Evolutionary conservation across 2,113 vertebrate species (phyloP).

Genomic region (Formicarius rufipectus): DNA sequence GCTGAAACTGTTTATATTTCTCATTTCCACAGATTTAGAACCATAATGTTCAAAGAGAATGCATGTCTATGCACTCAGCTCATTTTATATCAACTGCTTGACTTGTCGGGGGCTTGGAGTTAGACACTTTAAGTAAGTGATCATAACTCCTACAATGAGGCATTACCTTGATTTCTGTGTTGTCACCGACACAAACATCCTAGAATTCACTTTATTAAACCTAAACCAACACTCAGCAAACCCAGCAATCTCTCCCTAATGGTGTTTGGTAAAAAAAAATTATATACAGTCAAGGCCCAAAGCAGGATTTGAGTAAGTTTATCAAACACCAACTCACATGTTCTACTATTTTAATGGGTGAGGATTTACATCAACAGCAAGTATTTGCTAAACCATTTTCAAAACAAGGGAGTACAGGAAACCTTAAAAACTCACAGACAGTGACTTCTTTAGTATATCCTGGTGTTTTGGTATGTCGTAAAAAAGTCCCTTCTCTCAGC

Average conservation of each 20-base stretch:
- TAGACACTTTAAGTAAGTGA: background rate
- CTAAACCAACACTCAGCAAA: background rate
- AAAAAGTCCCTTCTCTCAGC: background rate
- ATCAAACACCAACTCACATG: fast-evolving
- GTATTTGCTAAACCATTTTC: background rate
- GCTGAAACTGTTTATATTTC: background rate
- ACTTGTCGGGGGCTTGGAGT: background rate
- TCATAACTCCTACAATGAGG: background rate
- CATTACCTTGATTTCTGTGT: background rate
- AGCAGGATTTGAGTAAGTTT: background rate
- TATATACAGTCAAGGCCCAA: background rate
- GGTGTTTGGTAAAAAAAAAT: background rate
- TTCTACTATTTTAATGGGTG: background rate
- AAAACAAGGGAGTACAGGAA: background rate
- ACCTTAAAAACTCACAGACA: background rate
- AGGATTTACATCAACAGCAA: background rate
- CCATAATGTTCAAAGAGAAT: background rate
- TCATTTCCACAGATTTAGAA: background rate
- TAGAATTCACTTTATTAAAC: background rate
- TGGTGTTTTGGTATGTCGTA: background rate
- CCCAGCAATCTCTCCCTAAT: background rate
- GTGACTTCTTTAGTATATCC: background rate
- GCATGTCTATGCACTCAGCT: background rate
- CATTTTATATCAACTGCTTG: background rate
- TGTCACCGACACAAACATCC: background rate